A percentile compares a stretch with the other conserved stretches of the same genome.
phyloP scores from a whole-genome alignment of 2,113 vertebrate genomes.

The Mormyrus lacerda region DNA sequence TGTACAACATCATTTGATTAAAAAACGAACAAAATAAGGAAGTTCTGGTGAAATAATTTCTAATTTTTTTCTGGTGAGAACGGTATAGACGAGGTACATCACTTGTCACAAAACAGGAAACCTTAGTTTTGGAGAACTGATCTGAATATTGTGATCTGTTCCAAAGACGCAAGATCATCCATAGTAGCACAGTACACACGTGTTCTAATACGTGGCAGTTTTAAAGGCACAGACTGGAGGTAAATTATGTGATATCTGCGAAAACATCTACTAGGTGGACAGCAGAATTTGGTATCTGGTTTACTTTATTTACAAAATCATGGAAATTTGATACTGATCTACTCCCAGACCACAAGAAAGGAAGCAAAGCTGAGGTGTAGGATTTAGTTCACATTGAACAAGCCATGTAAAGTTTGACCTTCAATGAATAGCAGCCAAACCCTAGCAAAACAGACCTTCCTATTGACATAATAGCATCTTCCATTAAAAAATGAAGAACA shows the following conservation, averaged over 20 bases:
- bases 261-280: constrained; percentile 46
- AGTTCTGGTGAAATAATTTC: neutral
- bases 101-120: neutral
- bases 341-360: neutral
- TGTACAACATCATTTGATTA: neutral
- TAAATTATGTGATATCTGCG: constrained; percentile 45
- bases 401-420: neutral
- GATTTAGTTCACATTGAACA: neutral
- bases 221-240: constrained; percentile 44
- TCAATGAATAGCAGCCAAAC: neutral
- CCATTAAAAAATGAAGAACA: neutral
- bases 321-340: neutral
- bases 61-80: neutral
- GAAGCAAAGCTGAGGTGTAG: neutral
- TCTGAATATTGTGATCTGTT: neutral
- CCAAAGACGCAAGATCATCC: constrained; percentile 28
- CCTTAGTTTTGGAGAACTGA: neutral
- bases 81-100: neutral
- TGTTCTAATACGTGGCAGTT: constrained; percentile 54
- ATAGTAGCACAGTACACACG: constrained; percentile 52
- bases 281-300: constrained; percentile 36
- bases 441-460: neutral
- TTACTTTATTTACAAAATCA: constrained; percentile 20
- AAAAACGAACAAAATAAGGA: neutral
- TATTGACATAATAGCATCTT: neutral